phyloP scores from a whole-genome alignment of 2,888 invertebrate species.

The Thelaira solivaga region DNA sequence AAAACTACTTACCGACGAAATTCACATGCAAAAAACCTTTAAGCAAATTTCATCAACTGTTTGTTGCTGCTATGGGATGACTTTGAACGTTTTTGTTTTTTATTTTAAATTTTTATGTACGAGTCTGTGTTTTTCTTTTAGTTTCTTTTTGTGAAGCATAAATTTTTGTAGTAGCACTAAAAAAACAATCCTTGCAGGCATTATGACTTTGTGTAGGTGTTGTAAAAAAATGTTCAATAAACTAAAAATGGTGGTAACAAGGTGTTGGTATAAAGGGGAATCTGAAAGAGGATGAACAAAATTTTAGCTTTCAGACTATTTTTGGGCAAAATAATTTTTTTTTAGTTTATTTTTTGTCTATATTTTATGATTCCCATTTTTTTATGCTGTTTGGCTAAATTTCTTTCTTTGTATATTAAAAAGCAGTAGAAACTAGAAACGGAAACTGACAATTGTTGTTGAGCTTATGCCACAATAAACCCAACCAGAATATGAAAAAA shows the following conservation, averaged over 20 bases:
- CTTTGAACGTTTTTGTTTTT: slow-evolving; percentile 38
- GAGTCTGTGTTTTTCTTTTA: slow-evolving; percentile 33
- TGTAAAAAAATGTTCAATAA: slow-evolving; percentile 15
- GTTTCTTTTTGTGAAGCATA: slow-evolving; percentile 42
- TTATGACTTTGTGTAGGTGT: slow-evolving; percentile 57
- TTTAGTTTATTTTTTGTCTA: background rate
- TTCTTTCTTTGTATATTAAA: background rate
- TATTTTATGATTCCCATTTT: slow-evolving; percentile 3
- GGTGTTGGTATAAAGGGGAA: background rate
- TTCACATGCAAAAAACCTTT: background rate
- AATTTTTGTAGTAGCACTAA: slow-evolving; percentile 56
- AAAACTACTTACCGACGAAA: too few species aligned
- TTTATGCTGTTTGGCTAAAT: slow-evolving; percentile 35
- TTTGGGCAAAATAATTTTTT: slow-evolving; percentile 48
- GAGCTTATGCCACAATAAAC: slow-evolving; percentile 53
- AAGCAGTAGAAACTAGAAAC: slow-evolving; percentile 32
- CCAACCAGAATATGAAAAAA: background rate
- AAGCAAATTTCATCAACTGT: slow-evolving; percentile 7
- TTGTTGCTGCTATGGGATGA: slow-evolving; percentile 52
- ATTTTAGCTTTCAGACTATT: slow-evolving; percentile 50
- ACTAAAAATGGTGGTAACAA: background rate
- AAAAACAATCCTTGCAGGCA: slow-evolving; percentile 58
- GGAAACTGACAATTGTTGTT: slow-evolving; percentile 59
- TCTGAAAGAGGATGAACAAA: slow-evolving; percentile 39
- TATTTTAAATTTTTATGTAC: slow-evolving; percentile 28